Conservation (phyloP, 1,140 invertebrate species). For the Arion vulgaris region DNA sequence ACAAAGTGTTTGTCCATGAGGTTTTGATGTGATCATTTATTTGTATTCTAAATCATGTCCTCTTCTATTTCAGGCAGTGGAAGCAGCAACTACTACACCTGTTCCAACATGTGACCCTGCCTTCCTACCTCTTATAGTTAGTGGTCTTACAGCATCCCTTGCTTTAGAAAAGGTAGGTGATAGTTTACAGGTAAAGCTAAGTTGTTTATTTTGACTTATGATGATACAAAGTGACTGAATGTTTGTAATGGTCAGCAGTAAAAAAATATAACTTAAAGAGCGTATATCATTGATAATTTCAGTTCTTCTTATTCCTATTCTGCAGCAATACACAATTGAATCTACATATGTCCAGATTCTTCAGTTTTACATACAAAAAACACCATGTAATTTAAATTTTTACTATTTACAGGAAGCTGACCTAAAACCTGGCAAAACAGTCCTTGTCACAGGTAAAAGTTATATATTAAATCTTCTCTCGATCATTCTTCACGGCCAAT, state of each 20-base stretch:
- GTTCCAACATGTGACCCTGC: conserved; percentile 64
- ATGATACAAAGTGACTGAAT: background rate
- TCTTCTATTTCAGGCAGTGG: conserved; percentile 45
- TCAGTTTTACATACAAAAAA: no score
- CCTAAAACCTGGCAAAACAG: conserved; percentile 68
- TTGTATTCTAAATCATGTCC: background rate
- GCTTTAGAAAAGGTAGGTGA: conserved; percentile 68
- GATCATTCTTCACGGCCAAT: no score
- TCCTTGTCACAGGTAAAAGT: conserved; percentile 67
- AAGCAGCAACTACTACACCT: conserved; percentile 47
- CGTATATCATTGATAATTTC: no score
- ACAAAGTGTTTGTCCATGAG: background rate
- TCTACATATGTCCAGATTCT: no score
- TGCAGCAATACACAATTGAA: no score
- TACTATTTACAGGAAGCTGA: conserved; percentile 55
- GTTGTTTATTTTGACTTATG: background rate
- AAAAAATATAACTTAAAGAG: no score
- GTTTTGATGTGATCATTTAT: background rate
- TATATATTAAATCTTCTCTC: background rate
- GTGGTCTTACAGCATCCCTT: conserved; percentile 70
- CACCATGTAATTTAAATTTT: no score
- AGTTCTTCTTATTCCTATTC: no score
- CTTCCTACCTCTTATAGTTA: conserved; percentile 68
- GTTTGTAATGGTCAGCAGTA: no score
- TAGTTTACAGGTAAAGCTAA: background rate